Evolutionary conservation across 2,888 invertebrate species (phyloP), one percentile per base, ranked within the genome.

Genomic region (Dendrolimus houi): DNA sequence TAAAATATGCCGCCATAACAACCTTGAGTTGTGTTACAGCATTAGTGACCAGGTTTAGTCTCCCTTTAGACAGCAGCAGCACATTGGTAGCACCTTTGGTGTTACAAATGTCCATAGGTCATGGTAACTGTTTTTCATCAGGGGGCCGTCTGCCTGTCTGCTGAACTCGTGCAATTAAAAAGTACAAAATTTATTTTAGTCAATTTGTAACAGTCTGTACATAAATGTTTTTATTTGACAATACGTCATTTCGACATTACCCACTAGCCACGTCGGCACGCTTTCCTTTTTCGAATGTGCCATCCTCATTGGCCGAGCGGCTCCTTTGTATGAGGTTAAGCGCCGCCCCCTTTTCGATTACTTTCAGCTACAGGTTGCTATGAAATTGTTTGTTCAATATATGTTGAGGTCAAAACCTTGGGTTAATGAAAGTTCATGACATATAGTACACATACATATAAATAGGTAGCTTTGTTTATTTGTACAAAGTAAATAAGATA

Each of bases 181-280:
- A 29, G 6, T 3, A 29, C 3, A 29, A 29, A 29, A 29, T 6
- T 6, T 29, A 0, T 29, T 29, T 29, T 29, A 29, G 6, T 29
- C 6, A 17, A 47, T 10, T 47, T 10, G 47, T n/a, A 64, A 12
- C 85, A 77, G 0, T 64, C 79, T 81, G 68, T 85, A 81, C 59
- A 60, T n/a, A 64, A 64, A 65, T 77, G 72, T 81, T 78, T 81
- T 78, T 64, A 66, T 75, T 74, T 68, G 72, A 72, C 73, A 64
- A 80, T 86, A 81, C 76, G 81, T 86, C 77, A 74, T 67, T 79
- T 80, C 82, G 79, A 79, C 79, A 72, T 77, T 74, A 71, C 74
- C 63, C 63, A 47, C 47, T 47, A 47, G 47, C 12, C 9, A 77
- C 80, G 80, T 78, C 77, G 72, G 74, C 84, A 87, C 82, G 81